phyloP scores from a whole-genome alignment of 2,888 invertebrate genomes.

The Idaea dimidiata region DNA sequence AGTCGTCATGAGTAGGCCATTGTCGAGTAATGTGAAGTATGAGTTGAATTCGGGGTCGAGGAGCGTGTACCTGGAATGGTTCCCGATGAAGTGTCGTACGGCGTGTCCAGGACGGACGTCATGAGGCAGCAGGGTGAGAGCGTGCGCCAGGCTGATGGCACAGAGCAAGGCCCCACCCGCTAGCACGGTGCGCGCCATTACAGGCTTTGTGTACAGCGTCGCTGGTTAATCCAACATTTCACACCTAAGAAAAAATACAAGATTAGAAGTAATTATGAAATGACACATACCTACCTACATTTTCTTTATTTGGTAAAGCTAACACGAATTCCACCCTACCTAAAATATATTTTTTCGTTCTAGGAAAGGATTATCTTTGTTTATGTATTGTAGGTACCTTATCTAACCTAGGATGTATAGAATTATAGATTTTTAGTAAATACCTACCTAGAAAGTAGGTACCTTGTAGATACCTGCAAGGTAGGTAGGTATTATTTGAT shows the following conservation, averaged over 20 bases:
- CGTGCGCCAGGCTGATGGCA: conserved; percentile 57
- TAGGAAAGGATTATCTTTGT: too few species aligned
- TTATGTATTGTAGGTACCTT: too few species aligned
- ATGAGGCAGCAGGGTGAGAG: conserved; percentile 88
- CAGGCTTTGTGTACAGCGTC: conserved; percentile 38
- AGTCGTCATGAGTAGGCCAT: conserved; percentile 95
- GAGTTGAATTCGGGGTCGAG: conserved; percentile 90
- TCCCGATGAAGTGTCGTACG: conserved; percentile 87
- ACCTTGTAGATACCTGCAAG: too few species aligned
- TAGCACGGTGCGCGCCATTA: conserved; percentile 65
- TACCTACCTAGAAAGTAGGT: too few species aligned
- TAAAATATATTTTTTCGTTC: too few species aligned
- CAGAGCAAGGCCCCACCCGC: conserved; percentile 67
- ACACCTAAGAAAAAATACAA: conserved; percentile 55
- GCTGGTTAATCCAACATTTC: conserved; percentile 65
- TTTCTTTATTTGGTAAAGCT: too few species aligned
- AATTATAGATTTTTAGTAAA: too few species aligned
- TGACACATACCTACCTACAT: too few species aligned
- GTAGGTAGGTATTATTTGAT: too few species aligned
- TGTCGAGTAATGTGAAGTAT: conserved; percentile 92
- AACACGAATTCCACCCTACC: too few species aligned
- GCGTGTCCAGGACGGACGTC: conserved; percentile 95
- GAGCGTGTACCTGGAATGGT: conserved; percentile 77
- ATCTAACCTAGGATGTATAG: too few species aligned
- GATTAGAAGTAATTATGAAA: conserved; percentile 7